Conservation (phyloP, 2,113 vertebrate species). For the Saguinus imperator region DNA sequence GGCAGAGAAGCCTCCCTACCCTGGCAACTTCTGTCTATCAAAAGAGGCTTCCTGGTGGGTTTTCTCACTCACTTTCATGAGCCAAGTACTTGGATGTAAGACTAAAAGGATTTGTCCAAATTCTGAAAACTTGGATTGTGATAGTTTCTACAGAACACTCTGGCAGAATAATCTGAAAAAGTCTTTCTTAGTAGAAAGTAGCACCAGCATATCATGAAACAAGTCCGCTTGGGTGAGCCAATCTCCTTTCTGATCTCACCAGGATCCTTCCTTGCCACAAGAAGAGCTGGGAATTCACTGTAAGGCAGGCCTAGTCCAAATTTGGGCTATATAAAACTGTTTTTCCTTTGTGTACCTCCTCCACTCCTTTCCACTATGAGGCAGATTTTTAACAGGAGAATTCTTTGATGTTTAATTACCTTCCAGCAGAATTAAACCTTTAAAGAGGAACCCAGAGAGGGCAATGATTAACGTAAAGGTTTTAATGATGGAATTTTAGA, state of each 20-base stretch:
- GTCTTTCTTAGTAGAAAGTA: slow-evolving; percentile 17
- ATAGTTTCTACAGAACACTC: slow-evolving; percentile 6
- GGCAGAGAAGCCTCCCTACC: not conserved
- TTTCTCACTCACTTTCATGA: not conserved
- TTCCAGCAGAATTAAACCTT: not conserved
- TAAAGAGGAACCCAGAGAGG: not conserved
- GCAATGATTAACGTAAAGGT: not conserved
- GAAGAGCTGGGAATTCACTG: not conserved
- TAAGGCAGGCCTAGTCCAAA: not conserved
- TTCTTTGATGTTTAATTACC: not conserved
- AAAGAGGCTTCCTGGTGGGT: not conserved
- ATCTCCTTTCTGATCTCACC: not conserved
- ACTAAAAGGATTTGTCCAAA: not conserved
- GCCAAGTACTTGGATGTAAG: not conserved
- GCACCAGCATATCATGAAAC: not conserved
- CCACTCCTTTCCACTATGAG: not conserved
- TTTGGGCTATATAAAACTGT: not conserved
- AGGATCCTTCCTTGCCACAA: not conserved
- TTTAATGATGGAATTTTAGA: not conserved
- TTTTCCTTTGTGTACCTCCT: not conserved
- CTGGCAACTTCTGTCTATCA: not conserved
- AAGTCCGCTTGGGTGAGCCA: not conserved
- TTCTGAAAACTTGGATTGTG: slow-evolving; percentile 7
- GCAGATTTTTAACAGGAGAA: not conserved
- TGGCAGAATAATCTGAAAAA: slow-evolving; percentile 17